Evolutionary conservation across 2,797 vertebrate species (phyloP).

Genomic region (Falco rusticolus): DNA sequence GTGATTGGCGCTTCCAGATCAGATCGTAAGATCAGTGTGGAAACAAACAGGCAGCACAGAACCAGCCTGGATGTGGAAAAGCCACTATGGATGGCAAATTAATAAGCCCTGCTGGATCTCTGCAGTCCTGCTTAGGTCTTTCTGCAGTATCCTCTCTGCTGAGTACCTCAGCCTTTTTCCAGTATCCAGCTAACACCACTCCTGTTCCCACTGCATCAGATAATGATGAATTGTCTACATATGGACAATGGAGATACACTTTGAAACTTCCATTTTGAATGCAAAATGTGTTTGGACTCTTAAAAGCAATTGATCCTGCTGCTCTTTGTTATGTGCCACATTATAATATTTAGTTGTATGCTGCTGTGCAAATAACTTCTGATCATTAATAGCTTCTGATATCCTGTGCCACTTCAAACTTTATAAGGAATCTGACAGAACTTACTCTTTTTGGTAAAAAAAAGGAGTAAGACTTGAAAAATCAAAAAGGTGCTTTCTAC

Average conservation of each 20-base stretch:
- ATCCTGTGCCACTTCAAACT: not conserved
- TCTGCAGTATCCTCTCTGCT: not conserved
- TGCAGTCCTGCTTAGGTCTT: not conserved
- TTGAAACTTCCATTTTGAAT: not conserved
- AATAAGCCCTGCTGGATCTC: not conserved
- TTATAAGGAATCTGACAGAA: not conserved
- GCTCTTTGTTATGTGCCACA: not conserved
- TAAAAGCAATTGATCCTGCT: not conserved
- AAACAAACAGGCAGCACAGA: not conserved
- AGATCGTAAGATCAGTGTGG: not conserved
- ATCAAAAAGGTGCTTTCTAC: constrained; percentile 66
- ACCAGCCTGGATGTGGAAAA: not conserved
- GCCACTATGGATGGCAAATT: not conserved
- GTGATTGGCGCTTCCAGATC: not conserved
- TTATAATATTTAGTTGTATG: not conserved
- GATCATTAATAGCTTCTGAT: not conserved
- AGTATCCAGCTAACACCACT: not conserved
- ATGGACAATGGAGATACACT: not conserved
- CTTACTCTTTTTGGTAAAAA: not conserved
- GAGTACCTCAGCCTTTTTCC: not conserved
- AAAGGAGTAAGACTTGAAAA: constrained; percentile 25
- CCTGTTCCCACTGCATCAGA: not conserved
- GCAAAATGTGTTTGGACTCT: not conserved
- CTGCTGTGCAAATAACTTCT: not conserved
- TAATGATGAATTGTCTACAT: not conserved